phyloP scores from a whole-genome alignment of 2,797 vertebrate species.

The Anas bernieri region DNA sequence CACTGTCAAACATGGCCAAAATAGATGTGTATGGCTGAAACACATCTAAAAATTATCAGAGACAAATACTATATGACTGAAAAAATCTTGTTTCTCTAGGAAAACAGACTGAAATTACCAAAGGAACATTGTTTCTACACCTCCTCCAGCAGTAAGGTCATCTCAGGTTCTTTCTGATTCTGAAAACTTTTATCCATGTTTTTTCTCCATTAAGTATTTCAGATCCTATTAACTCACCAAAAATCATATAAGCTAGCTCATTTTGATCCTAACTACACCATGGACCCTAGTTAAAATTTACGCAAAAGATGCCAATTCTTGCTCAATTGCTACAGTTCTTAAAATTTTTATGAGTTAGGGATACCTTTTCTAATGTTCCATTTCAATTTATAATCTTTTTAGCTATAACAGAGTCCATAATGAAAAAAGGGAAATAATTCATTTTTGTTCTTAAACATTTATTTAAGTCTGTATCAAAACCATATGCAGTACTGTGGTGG shows the following conservation, averaged over 20 bases:
- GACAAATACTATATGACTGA: neutral
- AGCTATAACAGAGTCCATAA: fast-evolving
- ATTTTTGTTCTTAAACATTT: neutral
- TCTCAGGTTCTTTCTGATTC: neutral
- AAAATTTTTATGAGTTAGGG: neutral
- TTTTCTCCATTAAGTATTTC: neutral
- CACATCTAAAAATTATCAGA: neutral
- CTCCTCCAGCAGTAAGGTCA: neutral
- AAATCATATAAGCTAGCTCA: neutral
- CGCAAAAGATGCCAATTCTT: neutral
- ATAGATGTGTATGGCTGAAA: neutral
- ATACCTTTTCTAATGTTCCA: neutral
- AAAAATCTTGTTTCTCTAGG: neutral
- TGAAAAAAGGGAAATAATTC: neutral
- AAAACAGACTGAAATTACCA: neutral
- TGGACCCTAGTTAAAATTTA: neutral
- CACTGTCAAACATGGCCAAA: neutral
- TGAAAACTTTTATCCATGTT: neutral
- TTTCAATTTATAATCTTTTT: neutral
- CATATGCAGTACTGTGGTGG: neutral
- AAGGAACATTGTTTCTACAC: neutral
- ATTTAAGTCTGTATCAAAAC: neutral
- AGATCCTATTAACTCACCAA: neutral
- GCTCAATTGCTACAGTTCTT: neutral
- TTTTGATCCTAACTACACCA: neutral